Percentiles rank a stretch among this genome's conserved stretches.
phyloP scores from a whole-genome alignment of 2,888 invertebrate genomes.

The Folsomia manolachei region DNA sequence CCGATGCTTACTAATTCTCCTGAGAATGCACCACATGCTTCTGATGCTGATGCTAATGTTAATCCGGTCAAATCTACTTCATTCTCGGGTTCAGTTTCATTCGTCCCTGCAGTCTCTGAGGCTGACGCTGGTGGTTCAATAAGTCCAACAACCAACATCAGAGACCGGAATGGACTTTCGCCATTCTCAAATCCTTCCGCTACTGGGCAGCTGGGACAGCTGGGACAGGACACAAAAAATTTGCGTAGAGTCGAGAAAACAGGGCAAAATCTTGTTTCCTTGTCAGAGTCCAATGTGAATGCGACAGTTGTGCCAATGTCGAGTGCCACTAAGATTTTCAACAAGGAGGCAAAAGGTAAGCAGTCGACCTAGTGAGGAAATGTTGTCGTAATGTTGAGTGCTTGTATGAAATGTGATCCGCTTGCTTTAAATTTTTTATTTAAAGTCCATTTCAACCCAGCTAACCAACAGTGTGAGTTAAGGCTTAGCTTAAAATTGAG shows the following conservation, averaged over 20 bases:
- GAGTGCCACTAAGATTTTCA: background rate
- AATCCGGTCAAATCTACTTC: conserved; percentile 6
- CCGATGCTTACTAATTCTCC: conserved; percentile 42
- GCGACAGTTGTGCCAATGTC: background rate
- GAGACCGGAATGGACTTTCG: too few relatives aligned
- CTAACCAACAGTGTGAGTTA: background rate
- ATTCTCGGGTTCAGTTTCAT: background rate
- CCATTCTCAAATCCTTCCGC: background rate
- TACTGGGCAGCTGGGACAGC: background rate
- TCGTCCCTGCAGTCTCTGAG: background rate
- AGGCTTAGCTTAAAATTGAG: too few relatives aligned
- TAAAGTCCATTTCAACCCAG: background rate
- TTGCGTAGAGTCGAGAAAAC: background rate
- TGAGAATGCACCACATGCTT: conserved; percentile 43
- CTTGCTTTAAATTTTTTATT: conserved; percentile 3
- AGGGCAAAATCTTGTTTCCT: too few relatives aligned
- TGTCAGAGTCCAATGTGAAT: background rate
- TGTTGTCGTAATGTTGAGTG: background rate
- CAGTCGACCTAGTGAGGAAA: background rate
- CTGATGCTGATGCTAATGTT: conserved; percentile 5
- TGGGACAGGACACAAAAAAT: background rate
- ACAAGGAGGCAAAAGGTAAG: background rate
- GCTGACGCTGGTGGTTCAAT: background rate
- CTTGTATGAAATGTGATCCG: conserved; percentile 12
- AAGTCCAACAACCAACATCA: too few relatives aligned